Base-by-base conservation (phyloP, 35 echinoderm and acorn worm species). In the Hemicentrotus pulcherrimus region DNA sequence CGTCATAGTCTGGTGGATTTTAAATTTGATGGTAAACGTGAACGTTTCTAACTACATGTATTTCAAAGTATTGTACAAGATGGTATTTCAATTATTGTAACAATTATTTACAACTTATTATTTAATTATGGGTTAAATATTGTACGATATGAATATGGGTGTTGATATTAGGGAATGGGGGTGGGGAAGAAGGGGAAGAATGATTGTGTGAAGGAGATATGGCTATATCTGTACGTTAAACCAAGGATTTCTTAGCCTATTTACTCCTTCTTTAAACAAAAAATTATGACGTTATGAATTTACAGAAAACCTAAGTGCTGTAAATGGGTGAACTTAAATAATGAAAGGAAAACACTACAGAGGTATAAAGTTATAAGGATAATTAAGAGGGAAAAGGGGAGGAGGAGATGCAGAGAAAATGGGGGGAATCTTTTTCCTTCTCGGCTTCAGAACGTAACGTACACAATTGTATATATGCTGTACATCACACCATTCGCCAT, bases 1-100 rank as follows among this genome's bases (percentile, higher is more conserved):
- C 88, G 97, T 55, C 95, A 97, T 55, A 96, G 95, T 95, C 95
- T 90, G 31, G 32, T 97, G 5, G 95, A 97, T 87, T 97, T 94
- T 55, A 87, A 95, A 59, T 97, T 95, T 48, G 61, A 93, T 90
- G 97, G 97, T 96, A 48, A 85, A 41, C 35, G 95, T 86, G 3
- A 22, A 78, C 19, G 24, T 22, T n/a, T 78, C 19, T n/a, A n/a
- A 59, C 52, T 11, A n/a, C n/a, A n/a, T n/a, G n/a, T n/a, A 59
- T 59, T 7, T 59, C 52, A 59, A 59, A 59, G 28, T n/a, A 78
- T n/a, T n/a, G 4, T 78, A 5, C 22, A 28, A 78, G 24, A 55
- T 55, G 10, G 50, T 10, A 55, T 10, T 55, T 55, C 11, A 55
- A 41, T 41, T 41, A 41, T 41, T 41, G 35, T 41, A 41, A n/a